Evolutionary conservation across 2,888 invertebrate genomes (phyloP), one percentile per base, ranked within the genome.

Genomic region (Andrena praecox): DNA sequence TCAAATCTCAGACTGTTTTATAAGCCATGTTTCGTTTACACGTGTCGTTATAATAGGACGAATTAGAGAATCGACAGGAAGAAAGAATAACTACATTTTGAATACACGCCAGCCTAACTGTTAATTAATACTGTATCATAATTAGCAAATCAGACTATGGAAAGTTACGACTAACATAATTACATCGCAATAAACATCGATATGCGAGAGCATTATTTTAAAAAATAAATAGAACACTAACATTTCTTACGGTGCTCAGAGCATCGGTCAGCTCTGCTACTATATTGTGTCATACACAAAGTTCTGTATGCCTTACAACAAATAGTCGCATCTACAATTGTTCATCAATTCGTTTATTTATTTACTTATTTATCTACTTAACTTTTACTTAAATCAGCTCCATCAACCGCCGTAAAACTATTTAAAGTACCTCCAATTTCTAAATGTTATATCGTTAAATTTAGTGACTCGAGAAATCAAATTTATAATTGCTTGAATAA

Each of bases 121-220:
- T 71, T 70, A 75, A 74, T 80, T 80, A 75, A 82, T 82, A 82
- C 70, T 82, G 74, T 70, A 74, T 82, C 67, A 80, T 70, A 80
- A 74, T 80, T 72, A 69, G 67, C 74, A 71, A 80, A 73, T 82
- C 81, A 82, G 81, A 80, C 81, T 82, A 62, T 75, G 67, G 29
- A 69, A 54, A 62, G 69, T 73, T 64, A 72, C 59, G 64, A 64
- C 63, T 80, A 80, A 77, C 52, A 73, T 62, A 60, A 76, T 77
- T 77, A 54, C 42, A 62, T 62, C 60, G 62, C 67, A 62, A 60
- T 66, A 70, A 67, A 54, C 70, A 66, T 60, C 72, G 20, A 8
- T 64, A 69, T 64, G 52, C 50, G 20, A 77, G 66, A 67, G n/a
- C 68, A 73, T 24, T 78, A 64, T 56, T 42, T 59, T 56, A 50